phyloP scores from a whole-genome alignment of 2,888 invertebrate species.

The Miltochrista miniata region DNA sequence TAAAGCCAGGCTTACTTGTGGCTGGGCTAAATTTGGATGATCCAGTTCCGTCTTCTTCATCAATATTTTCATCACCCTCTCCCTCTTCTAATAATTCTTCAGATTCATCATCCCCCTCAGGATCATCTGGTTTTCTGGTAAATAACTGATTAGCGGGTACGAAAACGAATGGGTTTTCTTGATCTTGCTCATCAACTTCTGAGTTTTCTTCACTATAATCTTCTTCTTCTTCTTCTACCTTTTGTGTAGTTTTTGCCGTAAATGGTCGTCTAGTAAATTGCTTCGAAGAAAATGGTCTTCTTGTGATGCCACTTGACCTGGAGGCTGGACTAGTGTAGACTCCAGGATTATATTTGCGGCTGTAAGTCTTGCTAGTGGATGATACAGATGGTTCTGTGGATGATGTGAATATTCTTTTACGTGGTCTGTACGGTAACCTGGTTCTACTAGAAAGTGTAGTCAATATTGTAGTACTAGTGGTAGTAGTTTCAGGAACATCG shows the following conservation, averaged over 20 bases:
- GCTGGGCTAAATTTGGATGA: conserved; percentile 47
- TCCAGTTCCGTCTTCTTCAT: conserved; percentile 45
- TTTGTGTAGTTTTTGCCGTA: conserved; percentile 69
- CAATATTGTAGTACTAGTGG: conserved; percentile 53
- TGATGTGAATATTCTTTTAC: conserved; percentile 67
- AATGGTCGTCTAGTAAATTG: conserved; percentile 70
- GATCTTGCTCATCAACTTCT: conserved; percentile 51
- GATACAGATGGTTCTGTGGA: conserved; percentile 67
- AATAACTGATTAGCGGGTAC: conserved; percentile 74
- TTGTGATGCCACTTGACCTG: conserved; percentile 46
- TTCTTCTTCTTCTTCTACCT: conserved; percentile 61
- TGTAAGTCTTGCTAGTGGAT: conserved; percentile 71
- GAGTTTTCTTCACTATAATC: conserved; percentile 67
- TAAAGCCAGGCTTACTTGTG: conserved; percentile 64
- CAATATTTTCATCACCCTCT: conserved; percentile 49
- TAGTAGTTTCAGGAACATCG: conserved; percentile 53
- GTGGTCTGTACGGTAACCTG: conserved; percentile 70
- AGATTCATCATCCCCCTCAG: conserved; percentile 45
- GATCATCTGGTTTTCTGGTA: conserved; percentile 63
- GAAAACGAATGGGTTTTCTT: conserved; percentile 68
- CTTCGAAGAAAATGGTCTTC: conserved; percentile 65
- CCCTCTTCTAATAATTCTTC: conserved; percentile 48
- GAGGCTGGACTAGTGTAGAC: conserved; percentile 75
- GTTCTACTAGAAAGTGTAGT: conserved; percentile 51
- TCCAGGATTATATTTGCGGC: conserved; percentile 76